Evolutionary conservation across 2,888 invertebrate species (phyloP).

Genomic region (Penaeus monodon): DNA sequence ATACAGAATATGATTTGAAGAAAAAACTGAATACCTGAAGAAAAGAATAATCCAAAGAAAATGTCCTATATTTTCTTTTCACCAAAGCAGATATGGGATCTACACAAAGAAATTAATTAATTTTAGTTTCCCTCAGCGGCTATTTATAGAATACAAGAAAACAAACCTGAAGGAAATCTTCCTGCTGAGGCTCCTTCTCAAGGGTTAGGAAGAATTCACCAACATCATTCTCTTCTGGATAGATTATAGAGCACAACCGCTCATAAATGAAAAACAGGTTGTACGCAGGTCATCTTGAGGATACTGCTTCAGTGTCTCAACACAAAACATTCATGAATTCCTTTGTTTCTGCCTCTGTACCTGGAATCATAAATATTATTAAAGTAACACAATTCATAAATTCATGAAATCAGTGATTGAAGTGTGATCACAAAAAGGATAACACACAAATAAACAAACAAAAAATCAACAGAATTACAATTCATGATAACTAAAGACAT

Average conservation of each 20-base stretch:
- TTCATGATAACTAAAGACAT: slow-evolving; percentile 48
- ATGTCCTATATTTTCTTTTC: no score
- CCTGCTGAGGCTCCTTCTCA: slow-evolving; percentile 98
- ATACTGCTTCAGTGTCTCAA: slow-evolving; percentile 86
- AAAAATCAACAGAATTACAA: neutral
- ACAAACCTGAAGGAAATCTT: slow-evolving; percentile 91
- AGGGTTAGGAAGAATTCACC: slow-evolving; percentile 96
- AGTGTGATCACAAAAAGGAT: neutral
- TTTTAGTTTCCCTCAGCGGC: neutral
- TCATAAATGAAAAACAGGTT: slow-evolving; percentile 98
- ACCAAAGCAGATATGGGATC: neutral
- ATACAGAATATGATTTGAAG: neutral
- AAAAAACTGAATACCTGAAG: neutral
- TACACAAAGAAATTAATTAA: neutral
- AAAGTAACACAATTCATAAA: neutral
- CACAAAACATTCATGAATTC: slow-evolving; percentile 97
- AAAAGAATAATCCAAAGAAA: no score
- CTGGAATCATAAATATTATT: slow-evolving; percentile 69
- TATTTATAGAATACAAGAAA: neutral
- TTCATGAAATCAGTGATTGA: neutral
- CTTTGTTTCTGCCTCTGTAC: slow-evolving; percentile 94
- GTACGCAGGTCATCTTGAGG: slow-evolving; percentile 93
- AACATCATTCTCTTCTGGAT: slow-evolving; percentile 96
- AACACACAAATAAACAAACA: neutral
- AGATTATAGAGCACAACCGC: slow-evolving; percentile 94